Conservation (phyloP, 2,113 vertebrate species). For the human (Homo sapiens) region DNA sequence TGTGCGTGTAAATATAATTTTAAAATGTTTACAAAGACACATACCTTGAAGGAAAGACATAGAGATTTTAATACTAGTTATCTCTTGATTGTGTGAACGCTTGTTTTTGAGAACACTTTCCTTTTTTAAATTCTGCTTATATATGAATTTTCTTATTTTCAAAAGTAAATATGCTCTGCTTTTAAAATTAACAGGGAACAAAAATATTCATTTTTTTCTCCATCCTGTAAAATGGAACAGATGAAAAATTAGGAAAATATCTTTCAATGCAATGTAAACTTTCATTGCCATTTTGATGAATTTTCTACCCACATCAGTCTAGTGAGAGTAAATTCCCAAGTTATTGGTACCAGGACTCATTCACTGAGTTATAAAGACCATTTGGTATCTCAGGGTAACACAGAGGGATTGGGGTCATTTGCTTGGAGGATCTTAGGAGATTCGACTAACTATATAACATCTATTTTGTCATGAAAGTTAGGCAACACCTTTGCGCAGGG, state of each 20-base stretch:
- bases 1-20: neutral
- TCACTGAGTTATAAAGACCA: neutral
- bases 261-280: neutral
- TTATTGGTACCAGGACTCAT: neutral
- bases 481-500: neutral
- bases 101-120: neutral
- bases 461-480: neutral
- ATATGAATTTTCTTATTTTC: neutral
- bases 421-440: neutral
- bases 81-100: neutral
- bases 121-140: neutral
- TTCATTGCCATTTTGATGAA: neutral
- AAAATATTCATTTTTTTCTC: neutral
- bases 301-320: neutral
- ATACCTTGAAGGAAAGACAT: neutral
- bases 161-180: neutral
- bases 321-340: neutral
- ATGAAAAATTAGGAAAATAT: neutral
- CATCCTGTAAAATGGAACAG: neutral
- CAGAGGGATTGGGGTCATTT: neutral
- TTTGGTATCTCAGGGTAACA: neutral
- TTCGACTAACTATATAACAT: neutral
- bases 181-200: neutral
- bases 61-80: neutral
- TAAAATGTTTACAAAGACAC: neutral